Conservation (phyloP, 2,888 invertebrate genomes). For the Acanthococcus lagerstroemiae region DNA sequence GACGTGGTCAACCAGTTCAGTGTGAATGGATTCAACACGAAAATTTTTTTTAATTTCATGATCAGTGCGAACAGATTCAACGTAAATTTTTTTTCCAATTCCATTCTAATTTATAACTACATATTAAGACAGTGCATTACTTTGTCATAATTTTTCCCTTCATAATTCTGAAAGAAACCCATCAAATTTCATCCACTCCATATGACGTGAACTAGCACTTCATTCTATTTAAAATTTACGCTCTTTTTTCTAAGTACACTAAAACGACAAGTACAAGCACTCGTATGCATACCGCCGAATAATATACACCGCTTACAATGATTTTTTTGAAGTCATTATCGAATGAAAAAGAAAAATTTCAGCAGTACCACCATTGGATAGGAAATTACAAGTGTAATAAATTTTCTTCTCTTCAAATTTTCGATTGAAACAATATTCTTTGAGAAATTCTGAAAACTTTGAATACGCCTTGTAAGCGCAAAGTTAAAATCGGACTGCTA, state of each 20-base stretch:
- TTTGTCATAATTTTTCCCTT: slow-evolving; percentile 2
- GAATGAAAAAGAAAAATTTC: too few relatives aligned
- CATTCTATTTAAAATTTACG: slow-evolving; percentile 6
- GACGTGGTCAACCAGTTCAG: background rate
- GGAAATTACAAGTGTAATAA: too few relatives aligned
- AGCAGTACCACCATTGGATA: too few relatives aligned
- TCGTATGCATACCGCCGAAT: slow-evolving; percentile 6
- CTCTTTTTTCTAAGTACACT: background rate
- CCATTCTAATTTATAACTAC: slow-evolving; percentile 1
- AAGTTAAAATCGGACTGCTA: too few relatives aligned
- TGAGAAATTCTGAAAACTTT: too few relatives aligned
- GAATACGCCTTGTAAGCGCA: too few relatives aligned
- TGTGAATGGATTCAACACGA: too few relatives aligned
- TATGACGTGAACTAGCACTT: slow-evolving; percentile 1
- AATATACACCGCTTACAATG: background rate
- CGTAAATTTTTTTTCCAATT: background rate
- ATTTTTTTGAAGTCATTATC: background rate
- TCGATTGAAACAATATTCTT: too few relatives aligned
- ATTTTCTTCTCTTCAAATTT: too few relatives aligned
- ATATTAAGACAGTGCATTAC: slow-evolving; percentile 1
- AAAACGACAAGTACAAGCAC: slow-evolving; percentile 6
- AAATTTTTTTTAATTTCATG: too few relatives aligned
- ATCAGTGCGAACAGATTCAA: too few relatives aligned
- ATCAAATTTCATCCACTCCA: slow-evolving; percentile 1
- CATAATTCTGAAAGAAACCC: background rate